phyloP scores from a whole-genome alignment of 2,888 invertebrate genomes.

The Plebejus anna region DNA sequence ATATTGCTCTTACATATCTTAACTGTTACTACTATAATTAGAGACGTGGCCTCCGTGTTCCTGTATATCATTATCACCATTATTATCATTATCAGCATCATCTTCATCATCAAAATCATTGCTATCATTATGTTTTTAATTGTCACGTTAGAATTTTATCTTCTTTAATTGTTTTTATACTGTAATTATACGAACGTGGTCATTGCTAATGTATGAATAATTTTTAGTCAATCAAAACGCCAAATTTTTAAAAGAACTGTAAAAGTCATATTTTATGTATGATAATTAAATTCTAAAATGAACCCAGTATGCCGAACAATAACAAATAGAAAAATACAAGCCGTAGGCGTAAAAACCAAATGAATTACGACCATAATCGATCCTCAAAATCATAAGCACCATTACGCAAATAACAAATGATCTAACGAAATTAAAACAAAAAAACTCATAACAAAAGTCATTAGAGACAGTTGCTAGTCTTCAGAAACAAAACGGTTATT shows the following conservation, averaged over 20 bases:
- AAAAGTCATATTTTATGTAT: not conserved
- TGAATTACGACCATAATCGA: constrained; percentile 5
- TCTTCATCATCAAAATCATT: not conserved
- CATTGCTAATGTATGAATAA: not conserved
- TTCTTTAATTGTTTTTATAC: not conserved
- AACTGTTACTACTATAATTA: constrained; percentile 26
- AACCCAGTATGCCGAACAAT: not conserved
- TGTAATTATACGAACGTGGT: no score
- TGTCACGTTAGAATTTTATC: not conserved
- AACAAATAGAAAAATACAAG: not conserved
- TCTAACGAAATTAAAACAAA: constrained; percentile 26
- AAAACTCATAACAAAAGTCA: constrained; percentile 46
- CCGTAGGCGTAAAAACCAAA: not conserved
- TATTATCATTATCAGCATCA: not conserved
- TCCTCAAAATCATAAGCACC: constrained; percentile 13
- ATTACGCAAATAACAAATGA: constrained; percentile 25
- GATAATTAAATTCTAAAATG: not conserved
- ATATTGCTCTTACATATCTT: constrained; percentile 31
- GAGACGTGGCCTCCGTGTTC: constrained; percentile 14
- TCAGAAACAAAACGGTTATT: constrained; percentile 55
- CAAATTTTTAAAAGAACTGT: not conserved
- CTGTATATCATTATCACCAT: not conserved
- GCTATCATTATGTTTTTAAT: not conserved
- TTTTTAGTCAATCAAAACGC: not conserved
- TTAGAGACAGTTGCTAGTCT: constrained; percentile 45